Percentiles rank a stretch among this genome's conserved stretches.
phyloP scores from a whole-genome alignment of 1,140 invertebrate species.

The Hypothenemus hampei region DNA sequence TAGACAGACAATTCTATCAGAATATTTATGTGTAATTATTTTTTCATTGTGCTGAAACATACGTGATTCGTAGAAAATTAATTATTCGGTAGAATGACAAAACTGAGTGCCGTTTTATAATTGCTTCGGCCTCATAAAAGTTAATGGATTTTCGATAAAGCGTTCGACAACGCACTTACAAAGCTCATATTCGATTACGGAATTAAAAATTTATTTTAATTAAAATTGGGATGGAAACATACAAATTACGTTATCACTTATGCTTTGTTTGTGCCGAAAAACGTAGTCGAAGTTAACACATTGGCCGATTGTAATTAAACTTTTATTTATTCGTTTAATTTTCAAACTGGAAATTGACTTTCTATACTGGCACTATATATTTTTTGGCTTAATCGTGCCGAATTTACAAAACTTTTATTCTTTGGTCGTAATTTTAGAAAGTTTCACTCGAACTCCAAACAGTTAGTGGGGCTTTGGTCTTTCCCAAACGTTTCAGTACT shows the following conservation, averaged over 20 bases:
- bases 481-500: neutral
- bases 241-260: slow-evolving; percentile 26
- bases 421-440: slow-evolving; percentile 4
- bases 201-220: slow-evolving; percentile 29
- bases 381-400: slow-evolving; percentile 10
- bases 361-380: slow-evolving; percentile 15
- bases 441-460: no score
- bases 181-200: slow-evolving; percentile 14
- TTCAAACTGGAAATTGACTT: slow-evolving; percentile 9
- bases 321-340: slow-evolving; percentile 31
- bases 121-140: neutral
- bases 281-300: slow-evolving; percentile 14
- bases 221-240: slow-evolving; percentile 23
- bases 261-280: slow-evolving; percentile 9
- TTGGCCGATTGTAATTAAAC: slow-evolving; percentile 27
- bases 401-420: slow-evolving; percentile 2
- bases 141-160: slow-evolving; percentile 9
- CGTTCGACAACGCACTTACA: neutral
- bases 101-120: neutral
- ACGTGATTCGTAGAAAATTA: no score
- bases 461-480: neutral
- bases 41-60: no score
- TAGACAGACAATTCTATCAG: no score
- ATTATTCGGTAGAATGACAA: neutral
- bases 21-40: no score